Evolutionary conservation across 2,888 invertebrate species (phyloP).

Genomic region (Caenorhabditis wallacei): DNA sequence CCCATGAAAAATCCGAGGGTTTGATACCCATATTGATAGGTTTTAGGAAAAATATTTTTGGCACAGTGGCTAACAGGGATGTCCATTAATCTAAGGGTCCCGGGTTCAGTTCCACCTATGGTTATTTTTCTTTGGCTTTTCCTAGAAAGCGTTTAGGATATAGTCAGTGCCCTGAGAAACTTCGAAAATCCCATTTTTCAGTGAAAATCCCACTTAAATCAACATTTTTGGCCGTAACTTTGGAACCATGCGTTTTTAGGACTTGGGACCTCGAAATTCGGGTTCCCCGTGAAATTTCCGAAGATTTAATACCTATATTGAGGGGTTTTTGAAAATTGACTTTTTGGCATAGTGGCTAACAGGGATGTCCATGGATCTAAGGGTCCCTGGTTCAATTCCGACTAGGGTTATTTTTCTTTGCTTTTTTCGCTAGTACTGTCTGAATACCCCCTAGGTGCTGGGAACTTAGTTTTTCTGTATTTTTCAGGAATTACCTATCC

Average conservation of each 20-base stretch:
- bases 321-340: neutral
- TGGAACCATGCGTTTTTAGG: neutral
- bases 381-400: neutral
- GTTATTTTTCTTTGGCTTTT: neutral
- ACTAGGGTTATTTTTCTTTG: neutral
- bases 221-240: too few relatives aligned
- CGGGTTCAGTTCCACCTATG: neutral
- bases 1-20: too few relatives aligned
- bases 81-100: neutral
- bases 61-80: conserved; percentile 2
- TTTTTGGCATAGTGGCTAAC: conserved; percentile 10
- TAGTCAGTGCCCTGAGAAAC: too few relatives aligned
- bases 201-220: too few relatives aligned
- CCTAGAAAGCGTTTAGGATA: too few relatives aligned
- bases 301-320: conserved; percentile 6
- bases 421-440: too few relatives aligned
- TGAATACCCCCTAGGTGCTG: too few relatives aligned
- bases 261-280: neutral
- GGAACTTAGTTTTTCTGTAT: neutral
- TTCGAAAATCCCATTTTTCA: too few relatives aligned
- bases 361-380: neutral
- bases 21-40: too few relatives aligned
- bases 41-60: neutral
- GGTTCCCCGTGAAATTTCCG: neutral
- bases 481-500: conserved; percentile 1